phyloP scores from a whole-genome alignment of 1,140 invertebrate genomes.

The Brachionus sp. region DNA sequence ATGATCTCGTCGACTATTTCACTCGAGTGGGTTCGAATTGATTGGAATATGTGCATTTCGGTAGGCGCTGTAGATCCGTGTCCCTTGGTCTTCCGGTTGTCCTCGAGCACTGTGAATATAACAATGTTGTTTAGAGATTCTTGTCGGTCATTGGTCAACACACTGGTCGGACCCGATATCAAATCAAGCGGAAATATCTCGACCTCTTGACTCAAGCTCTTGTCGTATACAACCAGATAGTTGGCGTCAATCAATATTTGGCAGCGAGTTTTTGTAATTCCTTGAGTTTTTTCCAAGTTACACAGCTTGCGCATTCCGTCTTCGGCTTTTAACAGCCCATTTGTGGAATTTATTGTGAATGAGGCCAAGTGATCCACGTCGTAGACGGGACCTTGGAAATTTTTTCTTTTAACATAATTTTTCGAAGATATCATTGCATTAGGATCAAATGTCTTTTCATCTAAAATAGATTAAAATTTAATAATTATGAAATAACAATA shows the following conservation, averaged over 20 bases:
- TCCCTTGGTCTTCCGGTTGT: constrained; percentile 54
- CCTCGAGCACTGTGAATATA: constrained; percentile 78
- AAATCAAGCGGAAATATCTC: constrained; percentile 86
- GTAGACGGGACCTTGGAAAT: constrained; percentile 47
- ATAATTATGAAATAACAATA: background rate
- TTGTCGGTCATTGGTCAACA: constrained; percentile 88
- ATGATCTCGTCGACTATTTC: background rate
- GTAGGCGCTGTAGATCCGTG: constrained; percentile 61
- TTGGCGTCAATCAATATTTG: constrained; percentile 77
- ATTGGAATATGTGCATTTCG: constrained; percentile 98
- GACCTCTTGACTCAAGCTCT: constrained; percentile 80
- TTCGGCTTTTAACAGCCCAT: constrained; percentile 56
- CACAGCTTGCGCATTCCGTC: constrained; percentile 92
- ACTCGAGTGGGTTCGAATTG: constrained; percentile 53
- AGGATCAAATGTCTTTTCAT: constrained; percentile 14
- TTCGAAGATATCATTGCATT: constrained; percentile 1
- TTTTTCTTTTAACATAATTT: constrained; percentile 24
- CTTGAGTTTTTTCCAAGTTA: constrained; percentile 92
- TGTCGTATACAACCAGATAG: constrained; percentile 89
- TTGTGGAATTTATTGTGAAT: constrained; percentile 72
- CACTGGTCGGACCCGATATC: constrained; percentile 90
- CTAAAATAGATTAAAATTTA: constrained; percentile 4
- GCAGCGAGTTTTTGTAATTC: constrained; percentile 99
- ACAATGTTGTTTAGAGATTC: constrained; percentile 98
- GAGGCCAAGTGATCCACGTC: constrained; percentile 90